Evolutionary conservation across 2,888 invertebrate genomes (phyloP), one percentile per base, ranked within the genome.

Genomic region (Drepana falcataria): DNA sequence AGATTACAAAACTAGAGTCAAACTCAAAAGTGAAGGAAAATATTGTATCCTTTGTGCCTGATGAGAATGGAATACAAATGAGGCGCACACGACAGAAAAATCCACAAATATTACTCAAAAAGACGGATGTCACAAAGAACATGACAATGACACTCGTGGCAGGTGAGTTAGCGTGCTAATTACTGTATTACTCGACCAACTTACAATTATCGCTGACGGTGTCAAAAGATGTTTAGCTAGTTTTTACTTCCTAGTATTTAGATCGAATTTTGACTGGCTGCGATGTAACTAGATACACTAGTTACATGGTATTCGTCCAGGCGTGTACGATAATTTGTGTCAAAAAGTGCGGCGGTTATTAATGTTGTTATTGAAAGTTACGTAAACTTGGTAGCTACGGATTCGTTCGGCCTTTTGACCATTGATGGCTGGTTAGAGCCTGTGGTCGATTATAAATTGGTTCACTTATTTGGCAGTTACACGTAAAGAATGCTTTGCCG

Each of bases 161-260:
- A 65, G 62, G 65, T 64, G 66, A 74, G 77, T 84, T 83, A 83
- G 78, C 68, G 66, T 54, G 75, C 69, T 83, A 83, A 85, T 85
- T 83, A 81, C 71, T 69, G 73, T 70, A 69, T 53, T 63, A 58
- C 56, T 70, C 61, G 65, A 70, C 75, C 73, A 75, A 33, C 48
- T 67, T 77, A 68, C 60, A 57, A 59, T 54, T 59, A 35, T 58
- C 21, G 33, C 53, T 49, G 47, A 49, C 34, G 9, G 53, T 21
- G 52, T 40, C 35, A 35, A 44, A 33, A 40, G 5, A 48, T 33
- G 40, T 34, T 6, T 40, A 33, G 21, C 21, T 21, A 21, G 21
- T 21, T 21, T 21, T 21, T 33, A 34, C 7, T 41, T 2, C 51
- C 34, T 40, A 5, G 35, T 3, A 6, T 40, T 51, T 40, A 51